Evolutionary conservation across 2,113 vertebrate species (phyloP), one percentile per base, ranked within the genome.

Genomic region (Talpa occidentalis): DNA sequence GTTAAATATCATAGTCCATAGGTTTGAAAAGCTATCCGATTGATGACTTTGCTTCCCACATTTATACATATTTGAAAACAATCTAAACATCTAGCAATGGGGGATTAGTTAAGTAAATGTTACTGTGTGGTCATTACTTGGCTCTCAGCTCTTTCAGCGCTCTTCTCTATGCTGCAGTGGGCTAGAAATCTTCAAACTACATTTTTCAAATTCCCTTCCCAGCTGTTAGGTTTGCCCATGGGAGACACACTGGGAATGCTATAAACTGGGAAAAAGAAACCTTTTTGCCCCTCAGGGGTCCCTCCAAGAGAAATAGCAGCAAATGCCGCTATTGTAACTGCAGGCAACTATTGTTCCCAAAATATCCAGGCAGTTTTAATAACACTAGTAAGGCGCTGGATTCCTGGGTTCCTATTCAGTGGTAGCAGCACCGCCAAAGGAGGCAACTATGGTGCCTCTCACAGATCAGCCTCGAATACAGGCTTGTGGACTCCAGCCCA

Each of bases 1-100:
- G 81, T 44, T 72, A 95, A 80, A 66, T 82, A 47, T 37, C 77
- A 85, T 77, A 85, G 37, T 94, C 47, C 35, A 73, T n/a, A 90
- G 37, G 22, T 9, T 81, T 81, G 56, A 59, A 37, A 85, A 95
- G 74, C 26, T 69, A 54, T 78, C 69, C 35, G 26, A 92, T 16
- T 85, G 40, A 89, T 87, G 49, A 24, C 3, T 95, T 90, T 77
- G 24, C 62, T 73, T 70, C 90, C n/a, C 60, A 47, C 17, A 30
- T 66, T 89, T 85, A 74, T 74, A 32, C 90, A 52, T 89, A 40
- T 86, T 73, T 95, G n/a, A 49, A 73, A 90, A 44, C 35, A 60
- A 54, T 49, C 32, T 85, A 80, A 42, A 92, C 66, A 81, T 32
- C 67, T 19, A 92, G 79, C 73, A 80, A 80, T 9, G n/a, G 32